Evolutionary conservation across 2,797 vertebrate species (phyloP).

Genomic region (Todus mexicanus): DNA sequence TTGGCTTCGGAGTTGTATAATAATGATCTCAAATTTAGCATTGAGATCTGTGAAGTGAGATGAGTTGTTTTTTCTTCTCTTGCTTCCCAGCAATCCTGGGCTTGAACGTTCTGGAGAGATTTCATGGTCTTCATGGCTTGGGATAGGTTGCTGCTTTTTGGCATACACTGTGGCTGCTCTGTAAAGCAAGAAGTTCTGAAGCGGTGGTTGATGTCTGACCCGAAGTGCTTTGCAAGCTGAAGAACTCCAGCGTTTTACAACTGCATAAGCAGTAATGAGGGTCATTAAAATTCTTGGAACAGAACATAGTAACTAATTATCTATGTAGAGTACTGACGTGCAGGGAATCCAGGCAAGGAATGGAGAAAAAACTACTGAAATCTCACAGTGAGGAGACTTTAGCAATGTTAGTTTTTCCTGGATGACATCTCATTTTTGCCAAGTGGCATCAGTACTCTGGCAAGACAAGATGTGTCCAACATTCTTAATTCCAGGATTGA

Average conservation of each 20-base stretch:
- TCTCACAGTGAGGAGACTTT: not conserved
- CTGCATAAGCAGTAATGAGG: not conserved
- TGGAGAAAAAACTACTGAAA: not conserved
- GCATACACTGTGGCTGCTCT: not conserved
- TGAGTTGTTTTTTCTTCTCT: not conserved
- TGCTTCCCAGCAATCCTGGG: not conserved
- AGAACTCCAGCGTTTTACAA: not conserved
- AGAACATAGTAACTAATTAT: not conserved
- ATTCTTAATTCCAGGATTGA: not conserved
- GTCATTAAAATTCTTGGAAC: constrained; percentile 13
- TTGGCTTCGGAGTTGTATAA: not conserved
- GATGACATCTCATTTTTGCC: not conserved
- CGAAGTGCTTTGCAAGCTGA: not conserved
- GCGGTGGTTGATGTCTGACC: not conserved
- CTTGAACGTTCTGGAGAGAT: not conserved
- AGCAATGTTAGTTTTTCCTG: not conserved
- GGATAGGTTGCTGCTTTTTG: not conserved
- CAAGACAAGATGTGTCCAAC: not conserved
- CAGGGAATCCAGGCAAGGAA: not conserved
- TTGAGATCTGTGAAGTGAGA: not conserved
- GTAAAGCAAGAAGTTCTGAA: not conserved
- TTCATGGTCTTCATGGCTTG: not conserved
- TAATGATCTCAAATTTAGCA: not conserved
- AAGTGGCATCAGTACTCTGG: not conserved
- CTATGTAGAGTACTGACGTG: not conserved